These are phyloP conservation scores for Stegophylla sp. DNA, from an alignment of 2,888 invertebrate genomes.

Conservation along the genomic window DNA sequence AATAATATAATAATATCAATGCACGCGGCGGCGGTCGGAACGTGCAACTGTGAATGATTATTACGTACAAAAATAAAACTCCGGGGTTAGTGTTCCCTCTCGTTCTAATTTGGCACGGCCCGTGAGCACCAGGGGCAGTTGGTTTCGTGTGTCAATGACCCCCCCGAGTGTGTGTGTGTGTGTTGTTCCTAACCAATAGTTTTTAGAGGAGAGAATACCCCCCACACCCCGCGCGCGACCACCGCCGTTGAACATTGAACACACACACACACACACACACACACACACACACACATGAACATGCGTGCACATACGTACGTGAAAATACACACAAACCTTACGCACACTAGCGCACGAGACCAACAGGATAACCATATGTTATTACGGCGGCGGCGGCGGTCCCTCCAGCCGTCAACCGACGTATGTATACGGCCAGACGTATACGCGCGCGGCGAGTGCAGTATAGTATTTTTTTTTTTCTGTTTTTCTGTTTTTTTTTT, in stretches of 20 bases:
- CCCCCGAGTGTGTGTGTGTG: slow-evolving; percentile 12
- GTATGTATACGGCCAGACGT: too few species aligned
- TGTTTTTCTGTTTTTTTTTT: neutral
- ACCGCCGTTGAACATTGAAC: neutral
- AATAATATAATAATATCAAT: neutral
- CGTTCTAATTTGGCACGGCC: slow-evolving; percentile 59
- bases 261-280: neutral
- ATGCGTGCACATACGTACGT: neutral
- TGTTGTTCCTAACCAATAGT: slow-evolving; percentile 1
- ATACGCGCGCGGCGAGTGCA: neutral
- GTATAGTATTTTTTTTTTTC: too few species aligned
- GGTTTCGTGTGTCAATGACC: slow-evolving; percentile 57
- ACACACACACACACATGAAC: neutral
- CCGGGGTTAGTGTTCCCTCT: slow-evolving; percentile 55
- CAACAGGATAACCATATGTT: slow-evolving; percentile 52
- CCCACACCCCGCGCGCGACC: slow-evolving; percentile 1
- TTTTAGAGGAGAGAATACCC: neutral
- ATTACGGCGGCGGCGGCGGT: slow-evolving; percentile 16
- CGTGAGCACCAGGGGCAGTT: slow-evolving; percentile 54
- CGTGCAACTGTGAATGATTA: slow-evolving; percentile 49
- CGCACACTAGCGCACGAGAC: slow-evolving; percentile 10
- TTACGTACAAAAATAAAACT: slow-evolving; percentile 58
- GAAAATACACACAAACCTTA: neutral
- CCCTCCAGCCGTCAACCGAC: slow-evolving; percentile 20
- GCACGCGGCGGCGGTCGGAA: neutral